These are phyloP conservation scores for Megaceryle maxima DNA, from an alignment of 2,113 vertebrate species.

Conservation along the genomic window DNA sequence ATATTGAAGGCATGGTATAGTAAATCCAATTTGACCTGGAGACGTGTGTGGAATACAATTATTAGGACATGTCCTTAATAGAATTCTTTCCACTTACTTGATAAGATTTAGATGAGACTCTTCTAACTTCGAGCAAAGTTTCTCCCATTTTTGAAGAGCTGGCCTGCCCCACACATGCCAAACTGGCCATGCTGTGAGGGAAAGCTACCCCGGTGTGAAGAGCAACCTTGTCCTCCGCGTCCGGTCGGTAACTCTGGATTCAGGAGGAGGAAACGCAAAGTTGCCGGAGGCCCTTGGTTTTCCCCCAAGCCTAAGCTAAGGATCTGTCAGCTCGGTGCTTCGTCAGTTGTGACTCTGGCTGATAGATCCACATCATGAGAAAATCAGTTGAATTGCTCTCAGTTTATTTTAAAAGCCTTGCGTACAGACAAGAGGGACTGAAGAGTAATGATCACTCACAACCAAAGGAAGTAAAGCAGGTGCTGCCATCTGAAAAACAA, in stretches of 20 bases:
- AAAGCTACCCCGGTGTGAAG: fast-evolving
- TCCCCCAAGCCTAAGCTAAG: not conserved
- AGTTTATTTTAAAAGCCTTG: not conserved
- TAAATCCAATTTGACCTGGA: not conserved
- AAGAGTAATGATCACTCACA: not conserved
- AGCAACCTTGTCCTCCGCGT: not conserved
- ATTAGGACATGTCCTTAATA: not conserved
- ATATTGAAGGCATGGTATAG: not conserved
- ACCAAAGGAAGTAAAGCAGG: not conserved
- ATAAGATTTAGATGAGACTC: not conserved
- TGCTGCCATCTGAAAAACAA: slow-evolving; percentile 4
- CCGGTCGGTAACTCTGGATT: not conserved
- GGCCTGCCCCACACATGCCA: fast-evolving
- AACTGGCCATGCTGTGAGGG: fast-evolving
- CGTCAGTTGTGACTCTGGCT: fast-evolving
- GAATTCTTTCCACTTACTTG: not conserved
- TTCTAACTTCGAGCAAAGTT: not conserved
- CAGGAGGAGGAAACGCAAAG: not conserved
- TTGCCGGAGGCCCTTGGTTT: not conserved
- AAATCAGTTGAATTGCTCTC: not conserved
- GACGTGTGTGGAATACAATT: not conserved
- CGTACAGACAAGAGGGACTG: not conserved
- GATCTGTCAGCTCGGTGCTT: not conserved
- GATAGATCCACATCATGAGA: not conserved
- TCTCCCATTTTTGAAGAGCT: not conserved